Evolutionary conservation across 2,888 invertebrate species (phyloP).

Genomic region (Spilarctia lutea): DNA sequence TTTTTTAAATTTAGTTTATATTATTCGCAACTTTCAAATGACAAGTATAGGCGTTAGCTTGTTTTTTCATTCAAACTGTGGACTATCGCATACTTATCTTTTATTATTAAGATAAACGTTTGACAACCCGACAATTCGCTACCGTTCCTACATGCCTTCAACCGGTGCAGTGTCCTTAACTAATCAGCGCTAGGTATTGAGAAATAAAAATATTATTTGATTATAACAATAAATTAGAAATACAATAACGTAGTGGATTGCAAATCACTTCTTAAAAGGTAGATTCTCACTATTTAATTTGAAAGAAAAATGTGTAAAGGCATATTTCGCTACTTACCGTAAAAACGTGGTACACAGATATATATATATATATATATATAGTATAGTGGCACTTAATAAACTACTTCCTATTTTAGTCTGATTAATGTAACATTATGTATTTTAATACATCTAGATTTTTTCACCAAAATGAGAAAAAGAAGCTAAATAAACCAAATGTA

Average conservation of each 20-base stretch:
- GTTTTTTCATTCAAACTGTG: no score
- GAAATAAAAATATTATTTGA: constrained; percentile 44
- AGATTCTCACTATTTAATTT: not conserved
- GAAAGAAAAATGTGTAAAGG: no score
- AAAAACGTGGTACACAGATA: no score
- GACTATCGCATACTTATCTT: no score
- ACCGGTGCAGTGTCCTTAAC: constrained; percentile 39
- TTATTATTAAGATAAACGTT: not conserved
- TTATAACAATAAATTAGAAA: not conserved
- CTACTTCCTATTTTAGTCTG: no score
- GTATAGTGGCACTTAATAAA: no score
- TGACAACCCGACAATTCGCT: constrained; percentile 33
- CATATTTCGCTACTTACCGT: no score
- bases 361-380: no score
- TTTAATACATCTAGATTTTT: not conserved
- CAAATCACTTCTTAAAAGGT: not conserved
- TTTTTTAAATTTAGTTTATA: no score
- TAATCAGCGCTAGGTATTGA: constrained; percentile 40
- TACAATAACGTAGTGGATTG: not conserved
- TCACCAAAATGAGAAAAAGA: not conserved
- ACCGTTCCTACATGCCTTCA: constrained; percentile 41
- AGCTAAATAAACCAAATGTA: no score
- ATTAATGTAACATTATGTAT: not conserved
- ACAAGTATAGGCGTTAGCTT: no score
- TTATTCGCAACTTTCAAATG: no score